Percentiles rank a stretch among this genome's conserved stretches.
These are phyloP conservation scores for Diadophis punctatus DNA, from an alignment of 2,113 vertebrate species.

Conservation along the genomic window DNA sequence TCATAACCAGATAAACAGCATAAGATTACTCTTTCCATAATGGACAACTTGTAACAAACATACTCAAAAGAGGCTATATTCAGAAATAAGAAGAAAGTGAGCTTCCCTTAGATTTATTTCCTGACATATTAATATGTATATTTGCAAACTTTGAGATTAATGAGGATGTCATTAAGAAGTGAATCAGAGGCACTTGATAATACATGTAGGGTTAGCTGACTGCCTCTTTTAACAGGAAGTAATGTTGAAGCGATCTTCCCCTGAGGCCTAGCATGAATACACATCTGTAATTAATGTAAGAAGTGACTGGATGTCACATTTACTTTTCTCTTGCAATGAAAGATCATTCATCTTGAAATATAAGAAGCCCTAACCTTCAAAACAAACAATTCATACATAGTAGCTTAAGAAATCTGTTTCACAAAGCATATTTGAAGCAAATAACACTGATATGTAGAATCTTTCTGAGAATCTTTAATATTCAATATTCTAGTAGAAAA, in stretches of 20 bases:
- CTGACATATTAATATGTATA: neutral
- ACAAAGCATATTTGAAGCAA: neutral
- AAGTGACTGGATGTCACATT: conserved; percentile 15
- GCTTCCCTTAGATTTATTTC: neutral
- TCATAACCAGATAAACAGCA: neutral
- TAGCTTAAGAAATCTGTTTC: neutral
- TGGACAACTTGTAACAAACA: neutral
- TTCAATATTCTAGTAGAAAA: neutral
- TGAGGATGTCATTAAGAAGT: conserved; percentile 27
- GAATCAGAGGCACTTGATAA: conserved; percentile 19
- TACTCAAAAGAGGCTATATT: neutral
- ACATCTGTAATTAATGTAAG: conserved; percentile 14
- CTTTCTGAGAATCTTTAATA: conserved; percentile 8
- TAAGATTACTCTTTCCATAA: neutral
- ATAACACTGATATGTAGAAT: neutral
- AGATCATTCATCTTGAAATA: conserved; percentile 27
- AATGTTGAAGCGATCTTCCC: neutral
- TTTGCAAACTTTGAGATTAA: conserved; percentile 33
- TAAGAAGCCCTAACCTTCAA: neutral
- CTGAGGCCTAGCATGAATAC: neutral
- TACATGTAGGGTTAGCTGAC: conserved; percentile 13
- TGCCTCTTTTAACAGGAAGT: conserved; percentile 24
- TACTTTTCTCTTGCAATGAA: conserved; percentile 6
- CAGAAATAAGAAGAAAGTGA: neutral
- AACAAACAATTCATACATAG: neutral